Conservation (phyloP, 2,797 vertebrate genomes). For the Phataginus tricuspis region DNA sequence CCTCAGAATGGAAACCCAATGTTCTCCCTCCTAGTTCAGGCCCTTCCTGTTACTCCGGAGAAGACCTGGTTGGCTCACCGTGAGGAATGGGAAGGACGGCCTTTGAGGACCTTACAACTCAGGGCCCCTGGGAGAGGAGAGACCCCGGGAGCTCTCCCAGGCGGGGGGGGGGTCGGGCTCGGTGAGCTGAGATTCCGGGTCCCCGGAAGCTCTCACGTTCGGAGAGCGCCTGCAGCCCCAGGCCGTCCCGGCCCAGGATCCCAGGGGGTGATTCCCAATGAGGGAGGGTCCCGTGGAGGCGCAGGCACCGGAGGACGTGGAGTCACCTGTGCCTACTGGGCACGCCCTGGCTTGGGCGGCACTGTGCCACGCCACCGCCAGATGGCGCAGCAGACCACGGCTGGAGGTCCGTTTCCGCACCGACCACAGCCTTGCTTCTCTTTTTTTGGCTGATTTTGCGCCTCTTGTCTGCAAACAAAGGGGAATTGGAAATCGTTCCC, state of each 20-base stretch:
- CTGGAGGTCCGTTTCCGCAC: rapidly evolving
- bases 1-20: not conserved
- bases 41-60: too few species aligned
- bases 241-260: not conserved
- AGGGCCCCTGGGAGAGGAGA: not conserved
- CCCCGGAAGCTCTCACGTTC: not conserved
- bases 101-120: not conserved
- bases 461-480: not conserved
- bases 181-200: not conserved
- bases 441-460: not conserved
- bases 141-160: rapidly evolving
- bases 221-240: not conserved
- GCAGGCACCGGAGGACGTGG: too few species aligned
- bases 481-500: not conserved
- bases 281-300: not conserved
- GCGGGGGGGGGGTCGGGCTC: not conserved
- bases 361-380: rapidly evolving
- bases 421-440: rapidly evolving
- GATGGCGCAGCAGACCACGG: not conserved
- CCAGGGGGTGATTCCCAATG: not conserved
- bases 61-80: too few species aligned
- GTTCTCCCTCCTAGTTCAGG: not conserved
- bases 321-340: rapidly evolving
- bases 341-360: rapidly evolving
- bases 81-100: not conserved